Evolutionary conservation across 2,888 invertebrate species (phyloP), one percentile per base, ranked within the genome.

Genomic region (Conomelus anceps): DNA sequence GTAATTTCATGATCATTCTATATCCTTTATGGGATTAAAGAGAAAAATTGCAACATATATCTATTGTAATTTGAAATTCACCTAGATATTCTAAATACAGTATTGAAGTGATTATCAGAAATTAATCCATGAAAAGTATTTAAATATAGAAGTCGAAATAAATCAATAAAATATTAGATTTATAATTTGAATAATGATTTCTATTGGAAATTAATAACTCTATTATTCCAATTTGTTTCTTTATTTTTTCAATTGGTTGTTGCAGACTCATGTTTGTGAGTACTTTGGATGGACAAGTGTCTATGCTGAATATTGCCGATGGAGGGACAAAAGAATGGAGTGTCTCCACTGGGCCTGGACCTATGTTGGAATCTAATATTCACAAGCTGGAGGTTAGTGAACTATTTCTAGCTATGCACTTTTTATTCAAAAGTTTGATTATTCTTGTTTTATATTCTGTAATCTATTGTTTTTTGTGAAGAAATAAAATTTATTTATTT

Each of bases 201-300:
- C n/a, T n/a, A n/a, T n/a, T n/a, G n/a, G n/a, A n/a, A n/a, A n/a
- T n/a, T n/a, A n/a, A n/a, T n/a, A n/a, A n/a, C n/a, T n/a, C n/a
- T n/a, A n/a, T n/a, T n/a, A n/a, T 26, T 41, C 24, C 22, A 88
- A 84, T 23, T 22, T 26, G 13, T 20, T 22, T 22, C 1, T 26
- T 22, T 22, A 26, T 88, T 24, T 1, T 9, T 26, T n/a, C 88
- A 34, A 84, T 85, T 26, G 23, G 63, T 88, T 86, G 9, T 90
- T 90, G 26, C 89, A 97, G 97, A 92, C 94, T 97, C 91, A 94
- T 98, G 89, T 95, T 98, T 92, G 96, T 99, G 84, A 98, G 98
- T 92, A 98, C 98, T 3, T 94, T 99, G 90, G 98, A 99, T 95
- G 99, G 99, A 17, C 95, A 95, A 92, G 92, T 99, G 89, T 96